Evolutionary conservation across 2,797 vertebrate genomes (phyloP), one percentile per base, ranked within the genome.

Genomic region (Neosalanx taihuensis): DNA sequence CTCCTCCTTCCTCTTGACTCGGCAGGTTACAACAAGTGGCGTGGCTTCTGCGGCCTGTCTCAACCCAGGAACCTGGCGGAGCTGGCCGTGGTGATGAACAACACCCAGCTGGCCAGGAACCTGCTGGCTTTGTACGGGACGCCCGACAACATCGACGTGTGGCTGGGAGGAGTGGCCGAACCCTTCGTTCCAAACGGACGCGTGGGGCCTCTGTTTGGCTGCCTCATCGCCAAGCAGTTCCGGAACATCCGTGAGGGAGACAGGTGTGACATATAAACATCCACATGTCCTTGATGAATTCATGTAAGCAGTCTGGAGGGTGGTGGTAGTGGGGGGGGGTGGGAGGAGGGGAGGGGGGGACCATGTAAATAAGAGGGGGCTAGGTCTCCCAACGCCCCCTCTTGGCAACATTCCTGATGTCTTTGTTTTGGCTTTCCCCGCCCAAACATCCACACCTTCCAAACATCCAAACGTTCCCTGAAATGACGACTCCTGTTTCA

Each of bases 11-110:
- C 6, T 77, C 23, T 26, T 46, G 41, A 12, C 7, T 46, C 10
- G 7, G 9, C 41, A 98, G 96, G 94, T 33, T 97, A 96, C 85
- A 96, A 94, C 31, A 85, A 89, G 64, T 98, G 94, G 95, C 91
- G 95, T 1, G 37, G 5, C 15, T 96, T 94, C 84, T 98, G 95
- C 69, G 89, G 86, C 1, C 93, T 98, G 62, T 93, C 93, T 0
- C 64, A 90, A n/a, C 95, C 96, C 1, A 13, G 1, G 29, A 93
- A 84, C 0, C 0, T 61, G 1, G 0, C 1, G 0, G 74, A 96
- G 70, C 77, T 97, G 72, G 83, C 85, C 0, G 0, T 1, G 0
- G 95, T 97, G 10, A 35, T 98, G 68, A 91, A 93, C 3, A 84
- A 85, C 62, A 0, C 0, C 0, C 0, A 56, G 0, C 71, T 97